Evolutionary conservation across 2,113 vertebrate species (phyloP).

Genomic region (Cephalopterus ornatus): DNA sequence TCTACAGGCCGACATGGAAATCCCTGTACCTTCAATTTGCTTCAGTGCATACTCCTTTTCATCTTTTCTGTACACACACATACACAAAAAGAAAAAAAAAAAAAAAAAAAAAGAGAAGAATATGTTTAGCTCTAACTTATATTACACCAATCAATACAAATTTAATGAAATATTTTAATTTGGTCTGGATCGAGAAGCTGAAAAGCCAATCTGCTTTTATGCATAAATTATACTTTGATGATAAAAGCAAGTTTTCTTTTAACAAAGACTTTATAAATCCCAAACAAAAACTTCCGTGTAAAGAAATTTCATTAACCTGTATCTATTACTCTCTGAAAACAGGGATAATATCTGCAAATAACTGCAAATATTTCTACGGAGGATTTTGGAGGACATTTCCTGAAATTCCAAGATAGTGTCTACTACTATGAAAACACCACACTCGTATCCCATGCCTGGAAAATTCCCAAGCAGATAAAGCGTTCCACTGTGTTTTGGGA

Average conservation of each 20-base stretch:
- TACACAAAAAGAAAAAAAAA: not conserved
- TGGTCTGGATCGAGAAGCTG: not conserved
- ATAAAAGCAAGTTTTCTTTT: not conserved
- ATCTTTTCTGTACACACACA: constrained; percentile 77
- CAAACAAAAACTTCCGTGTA: not conserved
- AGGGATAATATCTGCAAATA: not conserved
- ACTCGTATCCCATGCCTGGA: not conserved
- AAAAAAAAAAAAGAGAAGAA: constrained; percentile 32
- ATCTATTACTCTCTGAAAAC: not conserved
- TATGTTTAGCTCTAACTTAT: constrained; percentile 43
- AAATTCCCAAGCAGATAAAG: not conserved
- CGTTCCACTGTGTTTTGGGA: not conserved
- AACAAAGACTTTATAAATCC: not conserved
- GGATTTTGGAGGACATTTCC: not conserved
- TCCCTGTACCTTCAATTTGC: constrained; percentile 87
- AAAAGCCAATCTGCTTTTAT: not conserved
- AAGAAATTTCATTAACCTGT: not conserved
- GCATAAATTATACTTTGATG: not conserved
- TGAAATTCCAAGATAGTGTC: not conserved
- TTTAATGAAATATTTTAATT: not conserved
- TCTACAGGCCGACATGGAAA: constrained; percentile 88
- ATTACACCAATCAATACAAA: not conserved
- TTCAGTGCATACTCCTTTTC: constrained; percentile 87
- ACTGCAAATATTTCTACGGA: not conserved
- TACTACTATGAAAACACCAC: not conserved